phyloP scores from a whole-genome alignment of 2,797 vertebrate species.

The Neomorphus geoffroyi region DNA sequence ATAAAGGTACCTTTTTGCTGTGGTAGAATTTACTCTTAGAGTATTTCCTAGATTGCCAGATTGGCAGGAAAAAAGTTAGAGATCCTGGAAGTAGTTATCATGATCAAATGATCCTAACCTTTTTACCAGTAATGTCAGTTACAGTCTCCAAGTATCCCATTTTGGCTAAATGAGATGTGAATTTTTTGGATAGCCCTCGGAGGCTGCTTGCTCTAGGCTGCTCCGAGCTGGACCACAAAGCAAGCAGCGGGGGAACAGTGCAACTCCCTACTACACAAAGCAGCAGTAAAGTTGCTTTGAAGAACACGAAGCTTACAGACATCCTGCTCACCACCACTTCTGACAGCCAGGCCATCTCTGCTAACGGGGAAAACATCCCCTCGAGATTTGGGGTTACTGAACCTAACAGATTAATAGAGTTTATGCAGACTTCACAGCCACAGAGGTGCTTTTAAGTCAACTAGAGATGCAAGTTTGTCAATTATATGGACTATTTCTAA shows the following conservation, averaged over 20 bases:
- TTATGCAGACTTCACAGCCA: constrained; percentile 2
- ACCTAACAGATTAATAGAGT: constrained; percentile 42
- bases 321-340: neutral
- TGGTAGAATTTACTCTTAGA: neutral
- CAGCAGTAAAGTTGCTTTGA: neutral
- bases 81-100: neutral
- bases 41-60: neutral
- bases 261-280: neutral
- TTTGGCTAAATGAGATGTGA: neutral
- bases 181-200: neutral
- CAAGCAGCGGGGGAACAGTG: neutral
- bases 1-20: constrained; percentile 12
- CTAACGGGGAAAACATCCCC: neutral
- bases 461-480: constrained; percentile 31
- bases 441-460: constrained; percentile 46
- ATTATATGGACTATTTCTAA: constrained; percentile 40
- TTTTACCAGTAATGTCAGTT: neutral
- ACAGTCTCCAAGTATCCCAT: neutral
- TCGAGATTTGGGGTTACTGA: constrained; percentile 10
- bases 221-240: neutral
- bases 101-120: neutral
- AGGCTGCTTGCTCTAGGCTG: neutral
- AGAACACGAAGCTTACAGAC: neutral
- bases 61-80: neutral
- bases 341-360: neutral